Conservation (phyloP, 2,113 vertebrate species). For the Guaruba guarouba region DNA sequence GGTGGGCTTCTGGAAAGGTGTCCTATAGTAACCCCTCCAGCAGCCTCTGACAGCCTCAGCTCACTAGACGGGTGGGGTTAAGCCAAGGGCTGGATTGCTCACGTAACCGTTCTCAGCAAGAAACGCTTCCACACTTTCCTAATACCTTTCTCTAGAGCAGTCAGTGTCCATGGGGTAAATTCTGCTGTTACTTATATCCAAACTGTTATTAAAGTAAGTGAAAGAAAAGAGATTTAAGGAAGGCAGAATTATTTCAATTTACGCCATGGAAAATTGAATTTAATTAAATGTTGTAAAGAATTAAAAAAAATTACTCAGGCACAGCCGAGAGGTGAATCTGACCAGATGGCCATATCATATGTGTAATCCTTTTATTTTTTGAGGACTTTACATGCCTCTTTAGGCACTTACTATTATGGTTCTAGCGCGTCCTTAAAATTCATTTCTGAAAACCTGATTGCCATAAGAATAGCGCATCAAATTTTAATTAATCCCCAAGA, state of each 20-base stretch:
- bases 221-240: neutral
- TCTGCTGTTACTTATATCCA: neutral
- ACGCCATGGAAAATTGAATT: neutral
- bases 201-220: neutral
- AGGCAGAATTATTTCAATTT: neutral
- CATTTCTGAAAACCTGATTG: neutral
- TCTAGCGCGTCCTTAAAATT: neutral
- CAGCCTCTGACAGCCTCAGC: too few relatives aligned
- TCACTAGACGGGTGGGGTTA: too few relatives aligned
- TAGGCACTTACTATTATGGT: neutral
- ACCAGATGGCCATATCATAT: neutral
- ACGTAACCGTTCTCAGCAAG: too few relatives aligned
- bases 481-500: slow-evolving; percentile 37
- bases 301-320: neutral
- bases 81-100: too few relatives aligned
- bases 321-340: neutral
- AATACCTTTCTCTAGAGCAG: neutral
- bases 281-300: neutral
- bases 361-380: neutral
- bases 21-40: too few relatives aligned
- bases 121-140: neutral
- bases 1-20: too few relatives aligned
- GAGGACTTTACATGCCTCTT: neutral
- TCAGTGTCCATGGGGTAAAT: accelerated
- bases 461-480: neutral